Base-by-base conservation (phyloP, 64 coral and sea anemone species). In the Montipora efflorescens region DNA sequence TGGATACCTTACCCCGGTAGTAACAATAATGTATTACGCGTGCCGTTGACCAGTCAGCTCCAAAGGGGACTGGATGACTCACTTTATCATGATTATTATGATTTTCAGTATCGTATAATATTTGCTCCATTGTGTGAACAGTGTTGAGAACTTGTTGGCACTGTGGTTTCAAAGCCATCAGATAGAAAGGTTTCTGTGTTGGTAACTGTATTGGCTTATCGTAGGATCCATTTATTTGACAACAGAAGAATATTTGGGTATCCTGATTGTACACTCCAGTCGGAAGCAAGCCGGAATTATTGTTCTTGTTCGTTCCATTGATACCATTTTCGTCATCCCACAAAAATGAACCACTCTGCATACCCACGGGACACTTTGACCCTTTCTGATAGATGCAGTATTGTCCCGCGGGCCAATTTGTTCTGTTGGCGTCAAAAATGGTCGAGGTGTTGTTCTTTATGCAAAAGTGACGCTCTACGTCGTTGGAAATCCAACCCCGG, bases 301-400 rank as follows among this genome's bases (percentile, higher is more conserved):
- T 57, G 28, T 99, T 96, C 82, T 96, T 90, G 75, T 99, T 99
- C 9, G 1, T 72, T 14, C 91, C 90, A 21, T 64, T 72, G 18
- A 47, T 20, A 3, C 68, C 76, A 8, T 87, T 62, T 79, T 95
- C 64, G 72, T 90, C 88, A 44, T 95, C 88, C 93, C 93, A 95
- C 20, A 86, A 84, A 5, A 95, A 48, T 72, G 47, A 95, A 10
- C 93, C 93, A 3, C 77, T 90, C 16, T 44, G 69, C 22, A 95
- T 71, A 44, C 88, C 93, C 66, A n/a, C 28, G 7, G 93, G 93
- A 77, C 93, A 95, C 1, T 46, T 71, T 16, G 70, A 25, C 5
- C 93, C 93, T 87, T 84, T 90, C 61, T 86, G 81, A 19, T 95
- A 95, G 59, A 96, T 90, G 55, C 94, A 95, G 10, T 96, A 93